Base-by-base conservation (phyloP, 2,888 invertebrate species). In the Meghimatium bilineatum region DNA sequence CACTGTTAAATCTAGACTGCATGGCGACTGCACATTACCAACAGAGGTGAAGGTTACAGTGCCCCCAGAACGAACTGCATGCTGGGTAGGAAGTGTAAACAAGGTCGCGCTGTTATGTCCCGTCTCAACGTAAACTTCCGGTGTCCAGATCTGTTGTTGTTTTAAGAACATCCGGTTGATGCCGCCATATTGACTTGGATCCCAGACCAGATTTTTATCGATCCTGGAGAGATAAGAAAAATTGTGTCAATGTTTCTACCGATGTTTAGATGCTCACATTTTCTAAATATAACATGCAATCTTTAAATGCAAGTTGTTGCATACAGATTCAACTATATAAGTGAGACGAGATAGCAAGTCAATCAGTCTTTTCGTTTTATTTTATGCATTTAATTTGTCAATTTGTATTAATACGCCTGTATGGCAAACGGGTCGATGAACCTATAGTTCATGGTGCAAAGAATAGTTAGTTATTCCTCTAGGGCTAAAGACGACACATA, bases 1-100 rank as follows among this genome's bases (percentile, higher is more conserved):
- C 34, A 34, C 69, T n/a, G 78, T 82, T 32, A 85, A 60, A 52
- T 85, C 85, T 29, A 85, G 26, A n/a, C 60, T 82, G 56, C 85
- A 85, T 29, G 36, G 38, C 8, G 77, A 72, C n/a, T 63, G 32
- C n/a, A 76, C 34, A 20, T 44, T 69, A 0, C 77, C 81, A 1
- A 49, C 36, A 32, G 77, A 71, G 1, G 34, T 69, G 52, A 77
- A 81, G 34, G 26, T 63, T 26, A 85, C 78, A 0, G 8, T 44
- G 17, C 85, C 85, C n/a, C 52, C 38, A 0, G 34, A 52, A 12
- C 26, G 52, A 32, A 80, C 80, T 14, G n/a, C 17, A 56, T 80
- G 72, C 29, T 80, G 80, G 34, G 72, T 72, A 17, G 52, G 80
- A 3, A 71, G 26, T 10, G 49, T 52, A 49, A 72, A 71, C 26